Percentiles rank a stretch among this genome's conserved stretches.
phyloP scores from a whole-genome alignment of 2,888 invertebrate genomes.

The Drosophila merina region DNA sequence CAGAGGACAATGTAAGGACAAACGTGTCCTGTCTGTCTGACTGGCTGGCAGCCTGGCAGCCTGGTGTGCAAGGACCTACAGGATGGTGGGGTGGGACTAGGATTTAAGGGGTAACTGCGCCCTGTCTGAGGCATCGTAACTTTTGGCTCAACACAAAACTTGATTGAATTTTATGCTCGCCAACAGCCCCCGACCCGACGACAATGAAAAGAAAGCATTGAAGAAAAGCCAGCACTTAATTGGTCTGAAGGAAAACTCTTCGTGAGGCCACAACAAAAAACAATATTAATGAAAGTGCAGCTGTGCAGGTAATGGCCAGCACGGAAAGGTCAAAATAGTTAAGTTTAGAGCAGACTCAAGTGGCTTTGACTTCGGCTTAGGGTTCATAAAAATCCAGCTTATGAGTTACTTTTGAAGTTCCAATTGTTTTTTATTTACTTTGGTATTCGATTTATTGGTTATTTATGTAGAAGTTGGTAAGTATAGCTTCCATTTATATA shows the following conservation, averaged over 20 bases:
- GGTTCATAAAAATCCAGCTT: constrained; percentile 41
- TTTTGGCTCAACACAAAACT: constrained; percentile 76
- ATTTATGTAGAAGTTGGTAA: too few relatives aligned
- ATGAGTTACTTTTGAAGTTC: constrained; percentile 7
- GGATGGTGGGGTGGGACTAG: background rate
- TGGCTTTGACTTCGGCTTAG: constrained; percentile 11
- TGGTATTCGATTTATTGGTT: background rate
- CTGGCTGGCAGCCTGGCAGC: background rate
- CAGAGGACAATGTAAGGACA: constrained; percentile 79
- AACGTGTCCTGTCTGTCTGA: constrained; percentile 66
- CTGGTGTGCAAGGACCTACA: background rate
- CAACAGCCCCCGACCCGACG: constrained; percentile 54
- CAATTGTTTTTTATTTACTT: constrained; percentile 7
- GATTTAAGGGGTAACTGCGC: constrained; percentile 30
- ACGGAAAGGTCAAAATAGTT: constrained; percentile 29
- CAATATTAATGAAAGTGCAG: constrained; percentile 45
- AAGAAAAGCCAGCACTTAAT: constrained; percentile 36
- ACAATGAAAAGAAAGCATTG: constrained; percentile 44
- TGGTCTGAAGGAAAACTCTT: constrained; percentile 47
- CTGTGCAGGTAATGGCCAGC: constrained; percentile 51
- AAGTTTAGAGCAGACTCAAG: constrained; percentile 11
- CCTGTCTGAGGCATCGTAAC: constrained; percentile 59
- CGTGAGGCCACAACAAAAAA: constrained; percentile 24
- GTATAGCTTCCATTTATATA: too few relatives aligned
- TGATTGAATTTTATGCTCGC: constrained; percentile 77